Evolutionary conservation across 2,113 vertebrate species (phyloP).

Genomic region (Mungos mungo): DNA sequence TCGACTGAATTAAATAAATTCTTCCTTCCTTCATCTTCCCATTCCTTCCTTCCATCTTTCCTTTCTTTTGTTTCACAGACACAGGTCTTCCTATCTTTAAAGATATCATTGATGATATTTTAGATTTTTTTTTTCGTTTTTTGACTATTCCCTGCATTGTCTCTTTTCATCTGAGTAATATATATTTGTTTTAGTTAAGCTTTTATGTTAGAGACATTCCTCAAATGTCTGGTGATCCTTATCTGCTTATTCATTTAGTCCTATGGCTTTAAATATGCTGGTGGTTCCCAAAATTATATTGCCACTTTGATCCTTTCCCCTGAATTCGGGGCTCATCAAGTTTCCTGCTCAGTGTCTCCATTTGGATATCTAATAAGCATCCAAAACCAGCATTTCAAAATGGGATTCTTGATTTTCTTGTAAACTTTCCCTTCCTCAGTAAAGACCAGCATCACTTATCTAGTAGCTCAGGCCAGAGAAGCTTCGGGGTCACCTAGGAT

Average conservation of each 20-base stretch:
- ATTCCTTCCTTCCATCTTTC: background rate
- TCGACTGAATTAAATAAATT: background rate
- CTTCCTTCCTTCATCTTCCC: background rate
- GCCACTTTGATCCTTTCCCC: background rate
- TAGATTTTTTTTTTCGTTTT: background rate
- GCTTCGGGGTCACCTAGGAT: background rate
- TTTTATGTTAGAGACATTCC: background rate
- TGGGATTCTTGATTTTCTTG: background rate
- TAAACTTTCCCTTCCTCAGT: background rate
- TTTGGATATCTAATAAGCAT: background rate
- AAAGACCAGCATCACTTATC: background rate
- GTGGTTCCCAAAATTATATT: background rate
- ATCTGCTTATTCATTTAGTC: constrained; percentile 29
- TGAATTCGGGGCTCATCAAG: background rate
- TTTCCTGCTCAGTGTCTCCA: background rate
- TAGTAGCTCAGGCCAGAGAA: background rate
- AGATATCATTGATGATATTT: background rate
- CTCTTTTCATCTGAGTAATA: background rate
- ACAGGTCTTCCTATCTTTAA: background rate
- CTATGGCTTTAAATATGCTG: background rate
- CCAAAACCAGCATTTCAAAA: background rate
- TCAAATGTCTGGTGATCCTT: background rate
- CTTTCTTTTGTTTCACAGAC: background rate
- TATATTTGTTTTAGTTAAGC: background rate
- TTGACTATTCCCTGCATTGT: background rate